Percentiles rank a stretch among this genome's conserved stretches.
phyloP scores from a whole-genome alignment of 2,113 vertebrate genomes.

The Dolichallabes microphthalmus region DNA sequence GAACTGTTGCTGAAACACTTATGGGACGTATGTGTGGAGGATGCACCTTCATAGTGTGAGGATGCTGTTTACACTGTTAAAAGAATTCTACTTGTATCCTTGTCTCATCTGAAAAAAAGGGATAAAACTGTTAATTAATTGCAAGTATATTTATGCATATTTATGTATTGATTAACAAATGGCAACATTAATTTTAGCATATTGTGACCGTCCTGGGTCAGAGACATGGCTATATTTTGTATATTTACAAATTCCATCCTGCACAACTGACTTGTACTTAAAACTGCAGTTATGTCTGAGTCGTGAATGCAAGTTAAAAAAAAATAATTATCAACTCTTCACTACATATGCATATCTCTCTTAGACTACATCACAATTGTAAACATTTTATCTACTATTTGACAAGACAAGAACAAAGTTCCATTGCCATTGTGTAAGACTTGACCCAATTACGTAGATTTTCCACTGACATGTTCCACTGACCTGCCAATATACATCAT shows the following conservation, averaged over 20 bases:
- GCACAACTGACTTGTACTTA: background rate
- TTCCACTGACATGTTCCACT: background rate
- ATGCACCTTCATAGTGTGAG: background rate
- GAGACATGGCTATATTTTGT: background rate
- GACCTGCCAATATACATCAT: background rate
- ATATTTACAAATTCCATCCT: background rate
- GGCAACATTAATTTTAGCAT: background rate
- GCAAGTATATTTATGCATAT: background rate
- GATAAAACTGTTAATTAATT: background rate
- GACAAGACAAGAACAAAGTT: background rate
- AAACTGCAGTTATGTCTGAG: background rate
- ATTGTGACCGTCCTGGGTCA: background rate
- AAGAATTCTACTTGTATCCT: background rate
- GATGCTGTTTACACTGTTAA: background rate
- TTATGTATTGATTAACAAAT: background rate
- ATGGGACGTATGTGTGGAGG: constrained; percentile 30
- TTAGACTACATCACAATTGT: background rate
- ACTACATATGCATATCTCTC: background rate
- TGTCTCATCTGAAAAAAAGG: background rate
- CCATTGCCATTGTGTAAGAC: background rate
- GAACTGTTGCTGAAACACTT: constrained; percentile 52
- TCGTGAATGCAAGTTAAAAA: background rate
- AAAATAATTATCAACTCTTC: background rate
- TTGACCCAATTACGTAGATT: background rate
- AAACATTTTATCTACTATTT: background rate